These are phyloP conservation scores for Hypercompe scribonia DNA, from an alignment of 2,888 invertebrate genomes.

Conservation along the genomic window DNA sequence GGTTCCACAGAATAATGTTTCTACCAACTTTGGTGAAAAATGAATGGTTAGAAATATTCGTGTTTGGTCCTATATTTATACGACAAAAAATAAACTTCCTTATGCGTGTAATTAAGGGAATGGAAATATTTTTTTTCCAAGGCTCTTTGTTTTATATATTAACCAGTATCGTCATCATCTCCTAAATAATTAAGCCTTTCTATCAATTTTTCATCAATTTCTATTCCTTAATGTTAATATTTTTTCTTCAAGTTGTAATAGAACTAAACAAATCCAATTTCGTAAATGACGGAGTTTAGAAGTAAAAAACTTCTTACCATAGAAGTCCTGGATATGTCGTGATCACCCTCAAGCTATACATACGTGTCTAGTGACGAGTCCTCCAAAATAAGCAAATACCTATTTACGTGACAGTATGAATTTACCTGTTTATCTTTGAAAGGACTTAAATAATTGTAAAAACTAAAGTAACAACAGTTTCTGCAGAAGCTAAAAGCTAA, in stretches of 20 bases:
- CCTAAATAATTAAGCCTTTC: not conserved
- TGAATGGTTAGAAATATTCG: not conserved
- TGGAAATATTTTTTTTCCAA: not conserved
- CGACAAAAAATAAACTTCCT: not conserved
- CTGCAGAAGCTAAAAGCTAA: not conserved
- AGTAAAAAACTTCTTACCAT: no score
- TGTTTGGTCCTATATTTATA: not conserved
- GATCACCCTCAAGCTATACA: no score
- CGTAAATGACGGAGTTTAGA: no score
- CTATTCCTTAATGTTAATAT: no score
- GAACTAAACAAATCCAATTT: no score
- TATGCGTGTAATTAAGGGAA: not conserved
- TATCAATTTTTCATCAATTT: no score
- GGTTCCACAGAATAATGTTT: not conserved
- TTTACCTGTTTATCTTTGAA: not conserved
- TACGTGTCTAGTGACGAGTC: no score
- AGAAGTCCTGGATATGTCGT: no score
- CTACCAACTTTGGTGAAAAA: not conserved
- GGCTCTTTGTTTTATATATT: not conserved
- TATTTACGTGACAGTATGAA: not conserved
- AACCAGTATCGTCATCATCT: not conserved
- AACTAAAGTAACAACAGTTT: not conserved
- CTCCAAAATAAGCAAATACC: not conserved
- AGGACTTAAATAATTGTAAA: not conserved
- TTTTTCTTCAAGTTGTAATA: no score